Percentiles rank a stretch among this genome's conserved stretches.
phyloP scores from a whole-genome alignment of 2,888 invertebrate species.

The Agrochola litura region DNA sequence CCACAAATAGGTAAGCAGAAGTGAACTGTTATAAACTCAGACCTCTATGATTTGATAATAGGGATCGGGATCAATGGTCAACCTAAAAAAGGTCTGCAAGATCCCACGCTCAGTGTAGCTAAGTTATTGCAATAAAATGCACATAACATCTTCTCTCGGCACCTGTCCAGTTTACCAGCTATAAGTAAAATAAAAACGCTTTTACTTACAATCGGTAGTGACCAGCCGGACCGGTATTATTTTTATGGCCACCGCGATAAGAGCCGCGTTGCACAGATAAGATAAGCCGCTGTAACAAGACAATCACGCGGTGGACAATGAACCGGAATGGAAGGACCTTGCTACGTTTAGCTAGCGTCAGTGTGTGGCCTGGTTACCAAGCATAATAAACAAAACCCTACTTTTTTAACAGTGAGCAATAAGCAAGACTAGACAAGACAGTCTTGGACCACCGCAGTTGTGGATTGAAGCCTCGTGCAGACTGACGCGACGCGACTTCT shows the following conservation, averaged over 20 bases:
- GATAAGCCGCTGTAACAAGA: slow-evolving; percentile 44
- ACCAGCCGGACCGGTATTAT: slow-evolving; percentile 31
- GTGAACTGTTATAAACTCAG: neutral
- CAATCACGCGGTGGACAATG: slow-evolving; percentile 68
- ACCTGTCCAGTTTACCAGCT: slow-evolving; percentile 8
- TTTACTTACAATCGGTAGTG: slow-evolving; percentile 14
- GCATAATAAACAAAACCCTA: neutral
- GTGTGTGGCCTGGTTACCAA: neutral
- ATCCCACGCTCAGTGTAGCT: slow-evolving; percentile 21
- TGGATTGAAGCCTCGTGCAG: neutral
- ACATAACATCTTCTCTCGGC: slow-evolving; percentile 19
- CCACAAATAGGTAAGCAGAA: neutral
- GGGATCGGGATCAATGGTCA: neutral
- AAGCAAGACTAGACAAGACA: neutral
- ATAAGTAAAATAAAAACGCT: slow-evolving; percentile 34
- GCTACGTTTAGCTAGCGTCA: slow-evolving; percentile 25
- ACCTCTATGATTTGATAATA: too few relatives aligned
- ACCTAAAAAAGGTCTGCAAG: neutral
- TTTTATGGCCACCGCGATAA: slow-evolving; percentile 36
- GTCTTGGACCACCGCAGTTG: neutral
- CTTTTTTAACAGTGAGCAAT: neutral
- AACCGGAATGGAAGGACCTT: slow-evolving; percentile 69
- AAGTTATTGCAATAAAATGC: slow-evolving; percentile 23
- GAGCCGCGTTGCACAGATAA: slow-evolving; percentile 53
- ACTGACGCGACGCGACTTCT: too few relatives aligned